phyloP scores from a whole-genome alignment of 2,888 invertebrate genomes.

The Acanthosepion lycidas region DNA sequence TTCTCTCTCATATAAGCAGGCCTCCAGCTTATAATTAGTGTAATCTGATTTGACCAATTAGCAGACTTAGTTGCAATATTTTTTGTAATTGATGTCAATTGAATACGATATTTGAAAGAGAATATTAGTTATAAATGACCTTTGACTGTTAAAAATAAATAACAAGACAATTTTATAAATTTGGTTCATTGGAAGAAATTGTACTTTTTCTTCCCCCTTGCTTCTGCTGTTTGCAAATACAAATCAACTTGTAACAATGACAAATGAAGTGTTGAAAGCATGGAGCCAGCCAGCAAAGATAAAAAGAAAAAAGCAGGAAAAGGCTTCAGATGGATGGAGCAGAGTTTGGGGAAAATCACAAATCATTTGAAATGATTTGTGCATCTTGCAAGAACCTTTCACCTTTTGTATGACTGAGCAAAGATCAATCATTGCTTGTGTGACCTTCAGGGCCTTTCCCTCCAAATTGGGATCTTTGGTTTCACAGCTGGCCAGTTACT shows the following conservation, averaged over 20 bases:
- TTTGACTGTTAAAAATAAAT: too few relatives aligned
- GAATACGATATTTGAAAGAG: background rate
- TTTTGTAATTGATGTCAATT: background rate
- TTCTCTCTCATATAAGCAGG: background rate
- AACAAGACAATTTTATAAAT: background rate
- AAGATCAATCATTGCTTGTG: background rate
- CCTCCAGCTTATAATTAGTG: background rate
- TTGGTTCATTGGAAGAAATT: background rate
- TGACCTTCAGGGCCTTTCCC: background rate
- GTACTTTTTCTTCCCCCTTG: background rate
- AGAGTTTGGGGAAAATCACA: background rate
- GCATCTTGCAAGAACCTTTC: background rate
- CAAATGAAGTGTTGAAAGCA: background rate
- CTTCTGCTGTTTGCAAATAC: background rate
- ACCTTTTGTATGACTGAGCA: background rate
- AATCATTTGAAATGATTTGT: background rate
- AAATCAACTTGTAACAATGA: background rate
- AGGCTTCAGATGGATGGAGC: background rate
- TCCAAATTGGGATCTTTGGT: background rate
- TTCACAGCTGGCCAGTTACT: background rate
- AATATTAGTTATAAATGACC: background rate
- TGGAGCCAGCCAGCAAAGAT: too few relatives aligned
- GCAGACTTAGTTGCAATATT: background rate
- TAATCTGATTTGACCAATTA: background rate
- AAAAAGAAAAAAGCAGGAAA: too few relatives aligned